Percentiles rank a stretch among this genome's conserved stretches.
Evolutionary conservation across 2,888 invertebrate species (phyloP).

Genomic region (Phaonia tiefii): DNA sequence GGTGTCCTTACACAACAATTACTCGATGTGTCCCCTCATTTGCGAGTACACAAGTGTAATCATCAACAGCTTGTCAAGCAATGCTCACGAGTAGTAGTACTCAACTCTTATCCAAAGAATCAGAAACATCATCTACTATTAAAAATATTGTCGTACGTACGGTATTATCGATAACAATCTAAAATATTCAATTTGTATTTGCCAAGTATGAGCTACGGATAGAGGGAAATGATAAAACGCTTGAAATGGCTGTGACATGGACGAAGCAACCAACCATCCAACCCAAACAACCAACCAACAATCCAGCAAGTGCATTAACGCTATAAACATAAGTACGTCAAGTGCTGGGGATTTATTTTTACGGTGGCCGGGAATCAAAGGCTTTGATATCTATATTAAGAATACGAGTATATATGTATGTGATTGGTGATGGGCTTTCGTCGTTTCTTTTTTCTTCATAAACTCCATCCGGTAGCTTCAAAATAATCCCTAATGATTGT

Average conservation of each 20-base stretch:
- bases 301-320: slow-evolving; percentile 13
- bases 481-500: slow-evolving; percentile 50
- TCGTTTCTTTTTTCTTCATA: slow-evolving; percentile 41
- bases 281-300: neutral
- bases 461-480: slow-evolving; percentile 63
- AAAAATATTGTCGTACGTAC: slow-evolving; percentile 29
- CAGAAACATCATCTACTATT: neutral
- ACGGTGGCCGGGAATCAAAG: neutral
- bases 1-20: slow-evolving; percentile 1
- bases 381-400: slow-evolving; percentile 27
- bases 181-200: slow-evolving; percentile 38
- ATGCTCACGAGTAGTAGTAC: too few species aligned
- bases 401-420: slow-evolving; percentile 2
- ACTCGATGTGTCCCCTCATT: neutral
- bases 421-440: neutral
- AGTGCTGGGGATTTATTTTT: too few species aligned
- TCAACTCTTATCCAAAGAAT: neutral
- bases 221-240: too few species aligned
- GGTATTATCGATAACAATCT: slow-evolving; percentile 37
- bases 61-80: slow-evolving; percentile 22
- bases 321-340: neutral
- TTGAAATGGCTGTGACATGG: neutral
- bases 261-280: neutral
- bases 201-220: too few species aligned
- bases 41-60: neutral